phyloP scores from a whole-genome alignment of 2,888 invertebrate genomes.

The Athalia circularis region DNA sequence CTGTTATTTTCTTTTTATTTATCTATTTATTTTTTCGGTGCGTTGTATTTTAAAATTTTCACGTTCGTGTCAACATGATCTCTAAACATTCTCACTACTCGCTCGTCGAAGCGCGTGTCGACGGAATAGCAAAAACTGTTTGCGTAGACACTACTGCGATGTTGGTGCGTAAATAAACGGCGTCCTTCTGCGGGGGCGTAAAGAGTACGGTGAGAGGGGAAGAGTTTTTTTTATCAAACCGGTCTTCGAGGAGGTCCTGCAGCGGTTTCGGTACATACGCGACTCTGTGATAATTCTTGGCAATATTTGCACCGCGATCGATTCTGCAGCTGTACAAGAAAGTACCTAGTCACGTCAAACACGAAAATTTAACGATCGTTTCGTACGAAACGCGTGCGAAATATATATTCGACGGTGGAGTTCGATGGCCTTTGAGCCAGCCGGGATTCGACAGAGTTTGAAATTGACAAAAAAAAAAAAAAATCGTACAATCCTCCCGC shows the following conservation, averaged over 20 bases:
- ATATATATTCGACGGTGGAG: not conserved
- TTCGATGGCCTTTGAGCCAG: constrained; percentile 10
- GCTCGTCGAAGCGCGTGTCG: constrained; percentile 26
- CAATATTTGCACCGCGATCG: not conserved
- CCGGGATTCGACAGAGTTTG: constrained; percentile 21
- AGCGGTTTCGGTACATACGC: not conserved
- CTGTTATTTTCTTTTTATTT: too few species aligned
- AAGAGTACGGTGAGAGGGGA: not conserved
- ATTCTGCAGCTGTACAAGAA: not conserved
- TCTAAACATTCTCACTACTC: constrained; percentile 41
- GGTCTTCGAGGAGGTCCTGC: not conserved
- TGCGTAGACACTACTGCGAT: constrained; percentile 22
- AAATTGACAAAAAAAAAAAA: not conserved
- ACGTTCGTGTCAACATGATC: constrained; percentile 42
- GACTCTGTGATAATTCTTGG: not conserved
- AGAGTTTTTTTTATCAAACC: not conserved
- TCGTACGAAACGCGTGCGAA: constrained; percentile 15
- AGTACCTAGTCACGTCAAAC: too few species aligned
- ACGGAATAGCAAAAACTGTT: constrained; percentile 39
- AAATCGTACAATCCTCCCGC: constrained; percentile 33
- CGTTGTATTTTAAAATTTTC: constrained; percentile 43
- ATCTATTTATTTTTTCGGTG: not conserved
- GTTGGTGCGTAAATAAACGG: constrained; percentile 16
- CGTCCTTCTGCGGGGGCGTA: not conserved
- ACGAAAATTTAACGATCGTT: not conserved